Percentiles rank a stretch among this genome's conserved stretches.
Conservation (phyloP, 1,140 invertebrate species). For the Bombyx mori region DNA sequence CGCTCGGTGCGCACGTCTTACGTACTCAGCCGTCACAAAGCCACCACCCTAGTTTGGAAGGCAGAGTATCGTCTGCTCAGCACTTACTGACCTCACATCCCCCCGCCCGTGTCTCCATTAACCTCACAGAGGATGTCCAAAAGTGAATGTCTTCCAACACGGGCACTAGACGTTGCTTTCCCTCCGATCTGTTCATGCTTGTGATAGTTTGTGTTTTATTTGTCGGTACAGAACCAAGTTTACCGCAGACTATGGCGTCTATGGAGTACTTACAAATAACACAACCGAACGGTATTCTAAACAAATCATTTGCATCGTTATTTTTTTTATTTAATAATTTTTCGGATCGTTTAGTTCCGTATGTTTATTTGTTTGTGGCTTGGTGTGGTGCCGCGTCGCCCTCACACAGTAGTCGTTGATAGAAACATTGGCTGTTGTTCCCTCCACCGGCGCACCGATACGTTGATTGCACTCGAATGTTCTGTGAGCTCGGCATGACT, state of each 20-base stretch:
- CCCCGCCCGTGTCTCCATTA: too few relatives aligned
- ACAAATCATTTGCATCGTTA: slow-evolving; percentile 48
- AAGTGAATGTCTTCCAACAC: too few relatives aligned
- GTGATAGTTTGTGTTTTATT: slow-evolving; percentile 63
- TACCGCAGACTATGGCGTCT: slow-evolving; percentile 65
- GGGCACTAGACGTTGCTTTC: not conserved
- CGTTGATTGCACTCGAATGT: slow-evolving; percentile 8
- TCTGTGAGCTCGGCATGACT: slow-evolving; percentile 48
- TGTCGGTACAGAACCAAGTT: slow-evolving; percentile 66
- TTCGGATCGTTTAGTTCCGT: slow-evolving; percentile 30
- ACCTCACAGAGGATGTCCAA: too few relatives aligned
- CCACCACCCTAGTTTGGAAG: too few relatives aligned
- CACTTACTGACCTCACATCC: too few relatives aligned
- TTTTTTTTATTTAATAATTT: slow-evolving; percentile 22
- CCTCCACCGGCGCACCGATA: slow-evolving; percentile 41
- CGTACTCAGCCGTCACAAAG: too few relatives aligned
- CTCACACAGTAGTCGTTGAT: slow-evolving; percentile 41
- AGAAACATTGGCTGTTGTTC: slow-evolving; percentile 12
- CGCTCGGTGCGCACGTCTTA: too few relatives aligned
- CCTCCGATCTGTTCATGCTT: slow-evolving; percentile 33
- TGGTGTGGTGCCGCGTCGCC: slow-evolving; percentile 28
- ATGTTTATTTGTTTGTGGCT: slow-evolving; percentile 35
- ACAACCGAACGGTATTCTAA: slow-evolving; percentile 64
- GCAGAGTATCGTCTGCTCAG: too few relatives aligned
- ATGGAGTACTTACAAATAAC: slow-evolving; percentile 69